Conservation (phyloP, 2,113 vertebrate genomes). For the Aegithalos caudatus region DNA sequence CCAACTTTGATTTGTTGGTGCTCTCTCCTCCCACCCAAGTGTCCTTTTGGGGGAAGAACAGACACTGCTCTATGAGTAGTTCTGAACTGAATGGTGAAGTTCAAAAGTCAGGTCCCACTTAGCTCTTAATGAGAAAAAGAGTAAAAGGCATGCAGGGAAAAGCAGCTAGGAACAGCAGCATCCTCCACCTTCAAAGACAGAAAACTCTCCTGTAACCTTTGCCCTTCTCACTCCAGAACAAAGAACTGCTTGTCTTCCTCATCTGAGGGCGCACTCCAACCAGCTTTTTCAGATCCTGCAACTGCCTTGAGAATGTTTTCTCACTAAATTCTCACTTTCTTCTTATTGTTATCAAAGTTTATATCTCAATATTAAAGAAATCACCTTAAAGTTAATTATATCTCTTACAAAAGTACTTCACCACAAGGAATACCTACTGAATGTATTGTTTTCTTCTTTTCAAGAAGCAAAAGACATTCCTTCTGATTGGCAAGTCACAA, state of each 20-base stretch:
- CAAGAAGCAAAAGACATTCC: neutral
- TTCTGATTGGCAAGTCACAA: neutral
- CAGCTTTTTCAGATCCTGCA: neutral
- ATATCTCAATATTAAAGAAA: neutral
- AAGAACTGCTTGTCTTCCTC: neutral
- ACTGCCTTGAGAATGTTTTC: neutral
- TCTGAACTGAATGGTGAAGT: neutral
- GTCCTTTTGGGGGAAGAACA: neutral
- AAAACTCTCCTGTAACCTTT: neutral
- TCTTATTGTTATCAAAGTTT: neutral
- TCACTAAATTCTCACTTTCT: neutral
- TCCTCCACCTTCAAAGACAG: neutral
- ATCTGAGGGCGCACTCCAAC: neutral
- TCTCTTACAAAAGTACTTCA: neutral
- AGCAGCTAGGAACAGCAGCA: neutral
- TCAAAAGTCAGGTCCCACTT: neutral
- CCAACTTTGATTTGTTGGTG: neutral
- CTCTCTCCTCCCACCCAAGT: neutral
- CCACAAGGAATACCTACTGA: neutral
- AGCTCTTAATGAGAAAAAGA: neutral
- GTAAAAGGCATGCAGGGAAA: neutral
- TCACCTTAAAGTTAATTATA: neutral
- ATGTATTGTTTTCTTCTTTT: neutral
- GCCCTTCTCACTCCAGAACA: neutral
- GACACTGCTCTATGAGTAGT: neutral